phyloP scores from a whole-genome alignment of 2,113 vertebrate genomes.

The Microcebus tavaratra region DNA sequence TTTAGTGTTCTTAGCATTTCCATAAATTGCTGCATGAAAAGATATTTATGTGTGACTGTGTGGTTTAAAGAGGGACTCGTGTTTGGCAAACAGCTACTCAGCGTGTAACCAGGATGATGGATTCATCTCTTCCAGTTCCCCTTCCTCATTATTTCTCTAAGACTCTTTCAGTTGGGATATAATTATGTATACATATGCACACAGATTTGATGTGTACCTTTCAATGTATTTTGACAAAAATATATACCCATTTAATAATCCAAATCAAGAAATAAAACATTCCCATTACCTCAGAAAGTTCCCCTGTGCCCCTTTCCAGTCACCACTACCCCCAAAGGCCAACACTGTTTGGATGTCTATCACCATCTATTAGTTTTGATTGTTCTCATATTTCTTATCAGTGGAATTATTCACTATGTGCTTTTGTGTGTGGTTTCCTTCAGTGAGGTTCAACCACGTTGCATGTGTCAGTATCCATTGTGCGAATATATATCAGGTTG shows the following conservation, averaged over 20 bases:
- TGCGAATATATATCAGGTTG: background rate
- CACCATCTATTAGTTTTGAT: background rate
- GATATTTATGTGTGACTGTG: background rate
- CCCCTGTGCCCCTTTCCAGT: background rate
- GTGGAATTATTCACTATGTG: accelerated
- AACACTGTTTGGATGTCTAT: background rate
- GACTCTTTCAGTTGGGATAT: background rate
- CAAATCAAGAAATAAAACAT: background rate
- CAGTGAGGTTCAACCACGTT: background rate
- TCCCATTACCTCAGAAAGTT: background rate
- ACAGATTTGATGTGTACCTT: background rate
- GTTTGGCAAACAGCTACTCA: background rate
- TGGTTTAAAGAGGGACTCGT: background rate
- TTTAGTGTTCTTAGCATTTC: background rate
- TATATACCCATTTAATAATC: background rate
- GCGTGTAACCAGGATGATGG: background rate
- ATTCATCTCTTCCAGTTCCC: background rate
- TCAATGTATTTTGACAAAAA: background rate
- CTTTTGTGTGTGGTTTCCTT: background rate
- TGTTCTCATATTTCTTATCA: background rate
- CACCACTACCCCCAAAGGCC: too few relatives aligned
- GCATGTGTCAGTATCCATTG: background rate
- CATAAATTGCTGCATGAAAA: background rate
- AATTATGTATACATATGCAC: background rate
- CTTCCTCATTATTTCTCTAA: background rate